phyloP scores from a whole-genome alignment of 2,113 vertebrate genomes.

The Phylloscopus trochiloides region DNA sequence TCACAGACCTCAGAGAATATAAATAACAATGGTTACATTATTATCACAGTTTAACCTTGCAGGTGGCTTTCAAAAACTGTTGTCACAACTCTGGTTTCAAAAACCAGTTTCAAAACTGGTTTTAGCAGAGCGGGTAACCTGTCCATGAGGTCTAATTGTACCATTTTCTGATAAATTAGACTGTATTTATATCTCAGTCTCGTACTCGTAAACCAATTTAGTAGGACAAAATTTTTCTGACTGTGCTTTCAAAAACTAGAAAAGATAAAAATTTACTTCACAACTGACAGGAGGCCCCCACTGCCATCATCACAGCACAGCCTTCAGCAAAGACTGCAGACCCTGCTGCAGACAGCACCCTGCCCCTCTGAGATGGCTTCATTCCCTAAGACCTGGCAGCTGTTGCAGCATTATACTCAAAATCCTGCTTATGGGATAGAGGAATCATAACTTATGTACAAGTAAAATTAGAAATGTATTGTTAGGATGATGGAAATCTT shows the following conservation, averaged over 20 bases:
- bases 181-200: not conserved
- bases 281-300: fast-evolving
- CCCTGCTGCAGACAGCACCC: fast-evolving
- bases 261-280: not conserved
- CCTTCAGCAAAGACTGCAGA: not conserved
- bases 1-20: not conserved
- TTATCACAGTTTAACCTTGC: not conserved
- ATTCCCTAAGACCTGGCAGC: fast-evolving
- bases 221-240: not conserved
- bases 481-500: not conserved
- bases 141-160: not conserved
- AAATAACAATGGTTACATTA: not conserved
- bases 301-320: not conserved
- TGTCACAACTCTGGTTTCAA: not conserved
- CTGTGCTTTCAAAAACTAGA: not conserved
- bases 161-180: not conserved
- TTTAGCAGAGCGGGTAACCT: not conserved
- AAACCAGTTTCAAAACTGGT: not conserved
- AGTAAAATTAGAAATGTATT: not conserved
- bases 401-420: not conserved
- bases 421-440: not conserved
- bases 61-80: not conserved
- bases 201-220: not conserved
- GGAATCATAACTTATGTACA: not conserved
- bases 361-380: not conserved